Evolutionary conservation across 2,888 invertebrate genomes (phyloP), one percentile per base, ranked within the genome.

Genomic region (Piscicola geometra): DNA sequence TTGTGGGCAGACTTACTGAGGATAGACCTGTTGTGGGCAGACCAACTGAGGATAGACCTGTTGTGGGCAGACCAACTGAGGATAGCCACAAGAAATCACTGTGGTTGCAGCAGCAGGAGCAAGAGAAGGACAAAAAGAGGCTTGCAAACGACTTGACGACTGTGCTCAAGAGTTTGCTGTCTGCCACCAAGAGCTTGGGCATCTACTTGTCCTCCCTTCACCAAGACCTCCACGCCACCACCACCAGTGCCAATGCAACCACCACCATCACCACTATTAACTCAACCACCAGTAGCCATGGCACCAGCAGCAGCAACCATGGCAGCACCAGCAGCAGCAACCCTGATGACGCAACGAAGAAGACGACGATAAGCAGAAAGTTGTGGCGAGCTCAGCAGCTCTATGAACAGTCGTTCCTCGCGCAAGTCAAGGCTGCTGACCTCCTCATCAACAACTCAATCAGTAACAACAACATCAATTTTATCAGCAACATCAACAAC

Each of bases 141-240:
- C n/a, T n/a, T n/a, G n/a, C n/a, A 25, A 47, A 73, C 25, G 77
- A 77, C 41, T 41, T 70, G 47, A 25, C 32, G 3, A 28, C 66
- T 12, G 74, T 76, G 41, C 52, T 79, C 0, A 78, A 78, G 18
- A 69, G 77, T 3, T 35, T 78, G 33, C 25, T 76, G 28, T 76
- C 78, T 0, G 67, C 70, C 28, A 78, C 79, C 25, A 71, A 77
- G 56, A 78, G 75, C n/a, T 72, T 79, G 77, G 69, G 68, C n/a
- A 60, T 78, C 66, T 74, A 78, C n/a, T 73, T 79, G 33, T 21
- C 50, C 1, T 78, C 78, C 0, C 75, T 79, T n/a, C 76, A 75
- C 67, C 67, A 77, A 9, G 76, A 78, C 33, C 30, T 76, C 36
- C 64, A 75, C 60, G 5, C 60, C 21, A 9, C n/a, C 60, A 56